Evolutionary conservation across 2,888 invertebrate genomes (phyloP), one percentile per base, ranked within the genome.

Genomic region (Sarcophaga rosellei): DNA sequence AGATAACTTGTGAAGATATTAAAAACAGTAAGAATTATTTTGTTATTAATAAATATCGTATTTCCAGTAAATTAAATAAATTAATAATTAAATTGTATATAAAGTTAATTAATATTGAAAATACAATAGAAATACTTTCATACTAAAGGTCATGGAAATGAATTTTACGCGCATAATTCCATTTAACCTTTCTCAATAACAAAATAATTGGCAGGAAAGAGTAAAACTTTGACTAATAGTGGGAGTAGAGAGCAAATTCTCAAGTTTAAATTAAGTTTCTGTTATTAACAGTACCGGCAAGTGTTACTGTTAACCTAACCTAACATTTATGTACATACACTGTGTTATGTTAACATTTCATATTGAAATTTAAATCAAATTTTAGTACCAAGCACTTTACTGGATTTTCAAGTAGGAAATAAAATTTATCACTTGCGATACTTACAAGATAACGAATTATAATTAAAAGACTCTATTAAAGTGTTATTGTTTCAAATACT

Each of bases 131-230:
- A 35, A 35, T 35, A 35, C 35, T 35, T 10, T 8, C 8, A 35
- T 8, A 35, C 3, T 8, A 0, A 35, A 35, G 8, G 1, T 10
- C 0, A 10, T 0, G 8, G 8, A 35, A 35, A 10, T 35, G 1
- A 35, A 35, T 35, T 35, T 35, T 35, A 10, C 35, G 35, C 35
- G 35, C 35, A 8, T 35, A 35, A 35, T 35, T 15, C 2, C 0
- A 15, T 45, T 79, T 75, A 11, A 63, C 69, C 63, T 76, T 63
- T 70, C 6, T 1, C 44, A 76, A 59, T 70, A 70, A 47, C 63
- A 76, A 70, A 25, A 65, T 17, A 53, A 74, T 74, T 81, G 53
- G 5, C 15, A 15, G 53, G 5, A 53, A 53, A 4, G 53, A 17
- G 12, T 53, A 17, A 53, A 53, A 53, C 53, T 53, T 15, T 53